phyloP scores from a whole-genome alignment of 2,888 invertebrate species.

The Dexiosoma caninum region DNA sequence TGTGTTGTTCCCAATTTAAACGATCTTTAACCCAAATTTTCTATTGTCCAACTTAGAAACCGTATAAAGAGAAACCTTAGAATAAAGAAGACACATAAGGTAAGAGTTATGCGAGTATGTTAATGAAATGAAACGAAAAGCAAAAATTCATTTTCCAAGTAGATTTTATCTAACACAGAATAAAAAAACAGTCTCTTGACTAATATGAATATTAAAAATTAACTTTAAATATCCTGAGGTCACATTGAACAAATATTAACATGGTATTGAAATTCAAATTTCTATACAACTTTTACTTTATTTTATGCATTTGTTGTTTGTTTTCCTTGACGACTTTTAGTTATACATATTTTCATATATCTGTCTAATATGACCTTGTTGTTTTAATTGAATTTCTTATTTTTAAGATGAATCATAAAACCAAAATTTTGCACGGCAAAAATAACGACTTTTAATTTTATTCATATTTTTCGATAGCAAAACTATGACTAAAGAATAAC shows the following conservation, averaged over 20 bases:
- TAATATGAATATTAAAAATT: constrained; percentile 6
- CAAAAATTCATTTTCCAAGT: not conserved
- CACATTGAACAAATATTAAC: not conserved
- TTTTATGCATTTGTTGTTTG: not conserved
- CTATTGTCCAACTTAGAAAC: constrained; percentile 49
- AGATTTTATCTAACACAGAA: constrained; percentile 17
- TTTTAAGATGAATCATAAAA: not conserved
- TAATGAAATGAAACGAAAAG: constrained; percentile 1
- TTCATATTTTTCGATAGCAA: constrained; percentile 24
- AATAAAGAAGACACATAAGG: constrained; percentile 28
- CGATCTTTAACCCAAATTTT: constrained; percentile 13
- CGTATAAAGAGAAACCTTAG: constrained; percentile 56
- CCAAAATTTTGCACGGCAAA: constrained; percentile 21
- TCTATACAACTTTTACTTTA: not conserved
- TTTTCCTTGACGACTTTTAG: not conserved
- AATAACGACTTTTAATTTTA: not conserved
- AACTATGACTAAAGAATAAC: constrained; percentile 29
- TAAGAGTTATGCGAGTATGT: not conserved
- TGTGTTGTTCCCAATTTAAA: not conserved
- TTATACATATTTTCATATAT: not conserved
- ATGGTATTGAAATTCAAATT: not conserved
- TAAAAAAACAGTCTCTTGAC: constrained; percentile 48
- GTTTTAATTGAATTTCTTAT: not conserved
- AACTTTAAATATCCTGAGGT: not conserved
- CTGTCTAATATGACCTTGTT: not conserved